Conservation (phyloP, 2,888 invertebrate species). For the Eustalomyia histrio region DNA sequence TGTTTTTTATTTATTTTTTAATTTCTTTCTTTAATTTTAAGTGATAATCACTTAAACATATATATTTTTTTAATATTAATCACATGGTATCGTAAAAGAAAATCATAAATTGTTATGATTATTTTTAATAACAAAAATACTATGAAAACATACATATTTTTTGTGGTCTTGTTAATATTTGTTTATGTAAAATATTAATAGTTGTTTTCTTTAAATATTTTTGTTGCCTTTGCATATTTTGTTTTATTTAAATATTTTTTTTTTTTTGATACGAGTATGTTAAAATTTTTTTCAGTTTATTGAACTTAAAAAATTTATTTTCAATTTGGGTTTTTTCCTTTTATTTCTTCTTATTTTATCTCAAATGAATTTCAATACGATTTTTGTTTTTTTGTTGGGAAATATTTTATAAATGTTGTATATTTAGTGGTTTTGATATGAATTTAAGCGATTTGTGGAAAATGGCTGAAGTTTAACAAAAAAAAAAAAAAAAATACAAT, state of each 20-base stretch:
- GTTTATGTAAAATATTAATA: neutral
- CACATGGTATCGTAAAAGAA: no score
- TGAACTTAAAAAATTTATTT: slow-evolving; percentile 33
- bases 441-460: no score
- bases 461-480: no score
- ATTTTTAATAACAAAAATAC: no score
- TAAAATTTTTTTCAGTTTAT: slow-evolving; percentile 21
- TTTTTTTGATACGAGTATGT: slow-evolving; percentile 11
- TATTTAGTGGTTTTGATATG: neutral
- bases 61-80: neutral
- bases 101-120: no score
- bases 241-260: no score
- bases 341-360: neutral
- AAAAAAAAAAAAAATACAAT: no score
- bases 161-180: slow-evolving; percentile 36
- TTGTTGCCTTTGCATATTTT: slow-evolving; percentile 11
- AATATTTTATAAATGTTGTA: neutral
- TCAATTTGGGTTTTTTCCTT: slow-evolving; percentile 3
- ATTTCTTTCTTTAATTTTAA: neutral
- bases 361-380: neutral
- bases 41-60: neutral
- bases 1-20: no score
- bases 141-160: no score
- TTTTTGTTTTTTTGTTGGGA: neutral
- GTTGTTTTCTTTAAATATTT: neutral